Evolutionary conservation across 1,140 invertebrate genomes (phyloP).

Genomic region (Drosophila sechellia): DNA sequence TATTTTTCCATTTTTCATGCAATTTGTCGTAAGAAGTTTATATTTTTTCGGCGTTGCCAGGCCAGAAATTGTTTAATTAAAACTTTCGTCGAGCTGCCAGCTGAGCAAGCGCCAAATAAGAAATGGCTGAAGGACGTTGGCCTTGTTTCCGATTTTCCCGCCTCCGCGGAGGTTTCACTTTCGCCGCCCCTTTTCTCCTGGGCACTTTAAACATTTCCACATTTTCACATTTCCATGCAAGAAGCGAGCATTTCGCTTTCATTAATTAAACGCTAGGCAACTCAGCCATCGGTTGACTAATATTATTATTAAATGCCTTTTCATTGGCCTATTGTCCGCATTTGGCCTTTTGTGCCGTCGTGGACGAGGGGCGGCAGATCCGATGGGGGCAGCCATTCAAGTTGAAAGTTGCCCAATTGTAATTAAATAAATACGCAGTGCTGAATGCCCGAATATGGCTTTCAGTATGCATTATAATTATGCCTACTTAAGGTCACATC

Average conservation of each 20-base stretch:
- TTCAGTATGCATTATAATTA: slow-evolving; percentile 61
- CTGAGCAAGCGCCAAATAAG: slow-evolving; percentile 22
- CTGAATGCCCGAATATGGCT: slow-evolving; percentile 26
- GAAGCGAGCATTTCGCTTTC: slow-evolving; percentile 24
- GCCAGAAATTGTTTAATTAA: slow-evolving; percentile 81
- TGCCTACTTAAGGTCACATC: slow-evolving; percentile 69
- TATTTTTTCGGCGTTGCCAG: slow-evolving; percentile 49
- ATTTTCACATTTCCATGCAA: slow-evolving; percentile 10
- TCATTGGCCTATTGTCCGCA: slow-evolving; percentile 40
- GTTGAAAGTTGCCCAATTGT: slow-evolving; percentile 75
- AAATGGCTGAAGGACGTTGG: slow-evolving; percentile 40
- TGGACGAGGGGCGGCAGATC: slow-evolving; percentile 5
- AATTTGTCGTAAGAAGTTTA: slow-evolving; percentile 77
- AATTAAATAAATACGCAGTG: slow-evolving; percentile 69
- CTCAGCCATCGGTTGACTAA: slow-evolving; percentile 46
- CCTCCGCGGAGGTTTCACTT: slow-evolving; percentile 24
- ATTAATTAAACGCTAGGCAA: slow-evolving; percentile 46
- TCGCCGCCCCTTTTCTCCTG: background rate
- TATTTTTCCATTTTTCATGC: slow-evolving; percentile 31
- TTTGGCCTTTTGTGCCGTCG: slow-evolving; percentile 50
- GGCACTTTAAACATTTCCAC: slow-evolving; percentile 32
- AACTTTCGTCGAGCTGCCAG: slow-evolving; percentile 64
- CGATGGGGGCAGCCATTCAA: slow-evolving; percentile 72
- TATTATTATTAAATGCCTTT: slow-evolving; percentile 72
- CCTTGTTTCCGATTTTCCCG: slow-evolving; percentile 21